phyloP scores from a whole-genome alignment of 2,888 invertebrate species.

The Drosophila mettleri region DNA sequence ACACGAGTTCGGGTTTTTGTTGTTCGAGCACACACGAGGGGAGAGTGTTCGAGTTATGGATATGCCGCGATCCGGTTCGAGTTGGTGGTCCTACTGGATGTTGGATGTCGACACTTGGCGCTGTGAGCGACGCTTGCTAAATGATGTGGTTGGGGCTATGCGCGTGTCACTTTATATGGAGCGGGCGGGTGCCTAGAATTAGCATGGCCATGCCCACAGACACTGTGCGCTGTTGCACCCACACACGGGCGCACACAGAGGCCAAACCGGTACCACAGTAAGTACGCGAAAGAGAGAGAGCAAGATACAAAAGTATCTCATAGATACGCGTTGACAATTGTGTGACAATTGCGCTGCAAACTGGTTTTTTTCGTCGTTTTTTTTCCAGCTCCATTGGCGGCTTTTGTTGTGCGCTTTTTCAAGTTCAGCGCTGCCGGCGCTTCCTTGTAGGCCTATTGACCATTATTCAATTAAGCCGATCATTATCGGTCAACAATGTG shows the following conservation, averaged over 20 bases:
- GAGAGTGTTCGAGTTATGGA: conserved; percentile 25
- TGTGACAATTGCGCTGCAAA: conserved; percentile 69
- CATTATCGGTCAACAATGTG: conserved; percentile 49
- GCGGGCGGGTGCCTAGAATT: conserved; percentile 65
- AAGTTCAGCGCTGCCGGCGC: conserved; percentile 69
- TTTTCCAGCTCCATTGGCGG: conserved; percentile 33
- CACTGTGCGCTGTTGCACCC: conserved; percentile 55
- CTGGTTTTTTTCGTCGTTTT: conserved; percentile 51
- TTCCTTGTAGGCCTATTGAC: conserved; percentile 71
- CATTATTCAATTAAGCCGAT: conserved; percentile 66
- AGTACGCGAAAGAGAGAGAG: conserved; percentile 34
- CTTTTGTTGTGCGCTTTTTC: conserved; percentile 40
- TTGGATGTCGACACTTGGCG: conserved; percentile 56
- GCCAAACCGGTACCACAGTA: conserved; percentile 72
- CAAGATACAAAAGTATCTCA: conserved; percentile 53
- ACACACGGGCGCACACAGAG: conserved; percentile 30
- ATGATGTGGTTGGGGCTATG: conserved; percentile 65
- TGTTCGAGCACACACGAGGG: conserved; percentile 1
- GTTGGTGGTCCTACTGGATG: conserved; percentile 39
- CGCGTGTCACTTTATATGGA: conserved; percentile 69
- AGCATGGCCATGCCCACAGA: conserved; percentile 26
- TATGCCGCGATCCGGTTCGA: conserved; percentile 24
- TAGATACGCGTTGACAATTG: conserved; percentile 66
- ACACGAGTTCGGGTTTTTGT: conserved; percentile 4
- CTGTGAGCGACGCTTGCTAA: conserved; percentile 56